Conservation (phyloP, 2,797 vertebrate species). For the Sebastolobus alascanus region DNA sequence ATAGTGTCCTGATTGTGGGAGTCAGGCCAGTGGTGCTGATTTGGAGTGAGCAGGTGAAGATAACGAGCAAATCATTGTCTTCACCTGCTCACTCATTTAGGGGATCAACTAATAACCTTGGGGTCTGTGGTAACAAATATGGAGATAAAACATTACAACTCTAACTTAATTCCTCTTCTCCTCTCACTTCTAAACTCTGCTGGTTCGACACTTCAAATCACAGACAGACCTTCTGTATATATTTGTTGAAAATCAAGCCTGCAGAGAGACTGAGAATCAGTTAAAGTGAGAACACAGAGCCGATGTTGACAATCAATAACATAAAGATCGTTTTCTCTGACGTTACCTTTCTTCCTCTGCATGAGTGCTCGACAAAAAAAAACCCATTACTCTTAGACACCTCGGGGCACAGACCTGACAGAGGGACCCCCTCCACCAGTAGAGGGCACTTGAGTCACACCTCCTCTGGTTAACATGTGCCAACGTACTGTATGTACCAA, state of each 20-base stretch:
- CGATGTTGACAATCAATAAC: slow-evolving; percentile 30
- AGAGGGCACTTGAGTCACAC: slow-evolving; percentile 79
- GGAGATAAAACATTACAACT: background rate
- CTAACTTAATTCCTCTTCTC: background rate
- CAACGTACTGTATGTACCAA: slow-evolving; percentile 8
- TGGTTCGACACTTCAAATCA: background rate
- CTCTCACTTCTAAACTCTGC: too few relatives aligned
- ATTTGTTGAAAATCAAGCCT: background rate
- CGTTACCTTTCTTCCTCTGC: slow-evolving; percentile 24
- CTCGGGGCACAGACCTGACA: background rate
- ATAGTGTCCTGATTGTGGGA: background rate
- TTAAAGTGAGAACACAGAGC: background rate
- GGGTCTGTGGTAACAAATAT: background rate
- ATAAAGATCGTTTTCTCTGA: slow-evolving; percentile 6
- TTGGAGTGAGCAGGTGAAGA: background rate
- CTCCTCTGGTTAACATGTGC: slow-evolving; percentile 28
- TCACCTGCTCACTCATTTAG: background rate
- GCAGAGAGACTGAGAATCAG: background rate
- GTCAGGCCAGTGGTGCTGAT: background rate
- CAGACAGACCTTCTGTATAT: too few relatives aligned
- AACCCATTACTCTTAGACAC: slow-evolving; percentile 2
- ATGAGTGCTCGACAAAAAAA: slow-evolving; percentile 12
- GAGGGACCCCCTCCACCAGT: slow-evolving; percentile 66
- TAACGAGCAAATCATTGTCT: background rate
- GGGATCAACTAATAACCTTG: background rate